Base-by-base conservation (phyloP, 1,140 invertebrate genomes). In the Elymnias hypermnestra region DNA sequence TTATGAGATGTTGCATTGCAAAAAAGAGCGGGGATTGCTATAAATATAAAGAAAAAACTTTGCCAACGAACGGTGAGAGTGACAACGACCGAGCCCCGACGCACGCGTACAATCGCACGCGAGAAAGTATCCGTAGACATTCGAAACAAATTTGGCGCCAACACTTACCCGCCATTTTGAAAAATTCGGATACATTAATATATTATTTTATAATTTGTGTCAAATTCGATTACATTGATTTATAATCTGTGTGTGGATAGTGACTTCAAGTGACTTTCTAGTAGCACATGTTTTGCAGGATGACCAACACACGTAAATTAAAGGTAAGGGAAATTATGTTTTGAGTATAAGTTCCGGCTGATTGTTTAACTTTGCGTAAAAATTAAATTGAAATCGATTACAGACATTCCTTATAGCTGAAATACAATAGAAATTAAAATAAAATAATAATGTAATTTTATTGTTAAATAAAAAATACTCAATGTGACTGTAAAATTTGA, bases 31-130 rank as follows among this genome's bases (percentile, higher is more conserved):
- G 79, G 79, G 75, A 81, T 72, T 59, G 49, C 40, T 67, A 79
- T 69, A 69, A 83, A 77, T 77, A 83, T 81, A 81, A 82, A 72
- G 69, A 79, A 79, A 74, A 70, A 66, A 48, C 51, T 19, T 35
- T 52, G 43, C 45, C 42, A 45, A 49, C 56, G 53, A 59, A 57
- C 52, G 72, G 79, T 73, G 79, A 83, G 79, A 83, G 79, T 83
- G 73, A 81, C 69, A 59, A 50, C 54, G 47, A 46, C 60, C 38
- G 44, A 56, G 59, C 45, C 38, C 35, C 45, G 51, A 55, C 61
- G 63, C 60, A 71, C 72, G 66, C 60, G 54, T 53, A 42, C 14
- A 31, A 33, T 26, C 39, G 54, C 62, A 66, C 57, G 63, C 55
- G 66, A 63, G 74, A 82, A 79, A 82, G 75, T 78, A n/a, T n/a